These are phyloP conservation scores for Camponotus pennsylvanicus DNA, from an alignment of 1,140 invertebrate species.

Conservation along the genomic window DNA sequence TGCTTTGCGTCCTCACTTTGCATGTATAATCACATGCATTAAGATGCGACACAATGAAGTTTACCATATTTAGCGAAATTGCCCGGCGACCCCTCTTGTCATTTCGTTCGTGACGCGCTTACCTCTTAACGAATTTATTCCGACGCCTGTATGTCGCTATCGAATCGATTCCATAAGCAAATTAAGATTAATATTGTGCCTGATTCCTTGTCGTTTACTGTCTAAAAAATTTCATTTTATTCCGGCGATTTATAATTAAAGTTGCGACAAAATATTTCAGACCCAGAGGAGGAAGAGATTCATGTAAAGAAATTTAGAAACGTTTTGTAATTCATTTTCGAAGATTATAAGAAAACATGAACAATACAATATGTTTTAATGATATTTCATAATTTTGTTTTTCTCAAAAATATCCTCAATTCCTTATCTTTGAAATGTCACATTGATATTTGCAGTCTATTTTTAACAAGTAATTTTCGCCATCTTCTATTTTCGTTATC, in stretches of 20 bases:
- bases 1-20: too few species aligned
- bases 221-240: neutral
- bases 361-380: neutral
- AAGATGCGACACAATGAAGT: conserved; percentile 26
- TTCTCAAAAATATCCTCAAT: neutral
- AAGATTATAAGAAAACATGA: neutral
- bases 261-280: neutral
- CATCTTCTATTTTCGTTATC: too few species aligned
- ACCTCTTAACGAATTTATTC: conserved; percentile 31
- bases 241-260: conserved; percentile 9
- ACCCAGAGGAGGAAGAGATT: neutral
- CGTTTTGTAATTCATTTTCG: neutral
- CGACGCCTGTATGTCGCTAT: neutral
- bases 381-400: neutral
- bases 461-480: neutral
- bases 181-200: conserved; percentile 29
- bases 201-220: neutral
- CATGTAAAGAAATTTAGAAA: neutral
- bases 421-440: neutral
- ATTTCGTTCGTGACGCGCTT: conserved; percentile 15
- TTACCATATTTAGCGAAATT: conserved; percentile 61
- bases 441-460: neutral
- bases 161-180: neutral
- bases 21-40: conserved; percentile 21
- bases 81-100: neutral